Conservation (phyloP, 2,113 vertebrate genomes). For the Dicerorhinus sumatrensis region DNA sequence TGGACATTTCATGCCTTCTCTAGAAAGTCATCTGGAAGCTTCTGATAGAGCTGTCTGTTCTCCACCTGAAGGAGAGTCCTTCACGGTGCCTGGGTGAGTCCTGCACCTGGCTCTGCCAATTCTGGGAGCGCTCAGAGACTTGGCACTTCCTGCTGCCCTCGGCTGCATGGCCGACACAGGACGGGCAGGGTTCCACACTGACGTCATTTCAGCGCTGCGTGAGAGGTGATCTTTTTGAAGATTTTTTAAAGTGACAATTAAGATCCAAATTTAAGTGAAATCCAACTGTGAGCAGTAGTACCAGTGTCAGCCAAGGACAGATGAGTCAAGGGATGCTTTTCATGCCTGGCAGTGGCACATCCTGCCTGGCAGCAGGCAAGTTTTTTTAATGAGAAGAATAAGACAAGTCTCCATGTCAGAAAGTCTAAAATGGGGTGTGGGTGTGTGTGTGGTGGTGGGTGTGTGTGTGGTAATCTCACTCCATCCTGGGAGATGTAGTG, state of each 20-base stretch:
- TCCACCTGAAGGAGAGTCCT: neutral
- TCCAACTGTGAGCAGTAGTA: neutral
- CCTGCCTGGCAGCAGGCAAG: neutral
- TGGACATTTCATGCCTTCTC: neutral
- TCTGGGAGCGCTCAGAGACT: neutral
- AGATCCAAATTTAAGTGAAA: neutral
- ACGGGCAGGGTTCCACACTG: neutral
- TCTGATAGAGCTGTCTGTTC: neutral
- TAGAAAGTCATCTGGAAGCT: neutral
- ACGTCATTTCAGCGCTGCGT: neutral
- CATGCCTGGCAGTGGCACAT: neutral
- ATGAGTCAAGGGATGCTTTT: neutral
- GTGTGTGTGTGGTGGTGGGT: fast-evolving
- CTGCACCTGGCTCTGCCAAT: neutral
- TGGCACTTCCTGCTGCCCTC: neutral
- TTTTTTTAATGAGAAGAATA: neutral
- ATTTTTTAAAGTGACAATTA: neutral
- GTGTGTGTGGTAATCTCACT: neutral
- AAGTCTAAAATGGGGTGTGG: neutral
- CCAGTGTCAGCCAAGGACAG: neutral
- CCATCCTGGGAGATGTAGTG: neutral
- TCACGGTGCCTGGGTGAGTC: fast-evolving
- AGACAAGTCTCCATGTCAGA: neutral
- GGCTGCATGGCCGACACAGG: fast-evolving
- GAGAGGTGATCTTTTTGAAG: neutral